Base-by-base conservation (phyloP, 2,888 invertebrate genomes). In the Isotomurus palustris region DNA sequence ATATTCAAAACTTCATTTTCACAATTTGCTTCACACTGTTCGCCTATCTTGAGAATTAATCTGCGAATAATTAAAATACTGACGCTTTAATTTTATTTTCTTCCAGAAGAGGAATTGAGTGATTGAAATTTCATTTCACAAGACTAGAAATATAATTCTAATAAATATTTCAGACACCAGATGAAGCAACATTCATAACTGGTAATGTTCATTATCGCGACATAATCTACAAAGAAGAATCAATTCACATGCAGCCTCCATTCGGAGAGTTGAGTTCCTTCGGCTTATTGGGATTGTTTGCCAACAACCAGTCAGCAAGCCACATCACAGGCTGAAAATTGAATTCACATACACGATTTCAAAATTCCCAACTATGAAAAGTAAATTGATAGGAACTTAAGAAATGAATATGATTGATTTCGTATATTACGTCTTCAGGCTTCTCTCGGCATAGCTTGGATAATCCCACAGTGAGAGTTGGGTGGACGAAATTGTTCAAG, bases 221-320 rank as follows among this genome's bases (percentile, higher is more conserved):
- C n/a, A n/a, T n/a, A n/a, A n/a, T n/a, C n/a, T n/a, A n/a, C n/a
- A n/a, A n/a, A n/a, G n/a, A n/a, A n/a, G n/a, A n/a, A n/a, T n/a
- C n/a, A n/a, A n/a, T n/a, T 40, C 40, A 40, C 10, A n/a, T n/a
- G 17, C 43, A 43, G 5, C 12, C 22, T 10, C 21, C 43, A 21
- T 10, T 22, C 24, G 22, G 22, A 21, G 43, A 17, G 24, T 28
- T 19, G 22, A 38, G 36, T 35, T 53, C 59, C 68, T 75, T 78
- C 0, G 86, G 87, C 72, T 83, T 84, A 73, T 85, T 86, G 3
- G 87, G 87, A 76, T 90, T 89, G 74, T 88, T 84, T 40, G 79
- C 75, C 5, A 84, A 76, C 38, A 91, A 76, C 82, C 87, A 85
- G 66, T 88, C 84, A 1, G 88, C 88, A 40, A 91, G 76, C 85